These are phyloP conservation scores for Cheiracanthium punctorium DNA, from an alignment of 2,888 invertebrate species.

Conservation along the genomic window DNA sequence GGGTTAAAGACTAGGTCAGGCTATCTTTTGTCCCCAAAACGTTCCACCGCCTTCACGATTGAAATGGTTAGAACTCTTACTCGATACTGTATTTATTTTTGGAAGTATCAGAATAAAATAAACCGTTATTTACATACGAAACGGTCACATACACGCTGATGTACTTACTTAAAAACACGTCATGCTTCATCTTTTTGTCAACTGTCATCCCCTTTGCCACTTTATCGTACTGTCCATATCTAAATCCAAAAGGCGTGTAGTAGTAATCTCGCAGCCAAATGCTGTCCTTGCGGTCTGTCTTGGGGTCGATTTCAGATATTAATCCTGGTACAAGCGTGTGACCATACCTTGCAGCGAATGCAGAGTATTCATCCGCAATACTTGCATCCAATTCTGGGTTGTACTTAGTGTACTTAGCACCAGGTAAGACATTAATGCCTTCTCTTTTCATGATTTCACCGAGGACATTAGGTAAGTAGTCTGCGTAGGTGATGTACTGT, in stretches of 20 bases:
- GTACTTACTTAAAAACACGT: slow-evolving; percentile 62
- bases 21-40: too few species aligned
- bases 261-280: slow-evolving; percentile 44
- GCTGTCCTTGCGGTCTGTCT: slow-evolving; percentile 81
- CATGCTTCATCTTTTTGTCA: slow-evolving; percentile 58
- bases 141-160: too few species aligned
- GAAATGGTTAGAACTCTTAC: too few species aligned
- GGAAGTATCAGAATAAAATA: too few species aligned
- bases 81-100: too few species aligned
- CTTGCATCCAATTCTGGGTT: slow-evolving; percentile 69
- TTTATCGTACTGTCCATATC: slow-evolving; percentile 75
- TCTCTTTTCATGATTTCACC: slow-evolving; percentile 71
- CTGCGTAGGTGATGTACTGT: slow-evolving; percentile 66
- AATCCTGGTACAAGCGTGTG: slow-evolving; percentile 81
- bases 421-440: slow-evolving; percentile 60
- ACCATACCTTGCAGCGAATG: slow-evolving; percentile 67
- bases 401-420: slow-evolving; percentile 77
- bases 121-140: too few species aligned
- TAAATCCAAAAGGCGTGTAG: slow-evolving; percentile 65
- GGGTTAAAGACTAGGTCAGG: too few species aligned
- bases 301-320: slow-evolving; percentile 86
- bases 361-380: slow-evolving; percentile 68
- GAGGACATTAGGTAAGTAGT: slow-evolving; percentile 71
- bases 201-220: slow-evolving; percentile 62
- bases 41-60: too few species aligned